Evolutionary conservation across 2,888 invertebrate species (phyloP).

Genomic region (Blera fallax): DNA sequence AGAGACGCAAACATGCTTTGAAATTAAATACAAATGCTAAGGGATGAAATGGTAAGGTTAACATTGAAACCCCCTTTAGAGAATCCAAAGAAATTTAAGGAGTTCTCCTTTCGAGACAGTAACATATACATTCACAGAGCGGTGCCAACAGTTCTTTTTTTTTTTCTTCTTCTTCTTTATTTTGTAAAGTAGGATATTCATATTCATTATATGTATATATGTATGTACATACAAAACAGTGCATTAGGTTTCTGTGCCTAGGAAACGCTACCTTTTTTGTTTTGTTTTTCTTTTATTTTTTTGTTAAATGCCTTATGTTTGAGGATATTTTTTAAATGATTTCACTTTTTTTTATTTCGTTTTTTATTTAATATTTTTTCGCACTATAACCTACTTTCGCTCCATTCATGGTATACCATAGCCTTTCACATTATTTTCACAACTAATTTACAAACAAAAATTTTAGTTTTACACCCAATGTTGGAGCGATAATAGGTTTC

Average conservation of each 20-base stretch:
- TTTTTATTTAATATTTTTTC: background rate
- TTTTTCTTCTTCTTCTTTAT: background rate
- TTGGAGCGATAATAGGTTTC: slow-evolving; percentile 24
- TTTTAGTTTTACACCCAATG: slow-evolving; percentile 1
- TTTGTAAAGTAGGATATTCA: background rate
- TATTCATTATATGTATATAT: background rate
- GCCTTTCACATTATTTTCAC: background rate
- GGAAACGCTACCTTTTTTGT: slow-evolving; percentile 41
- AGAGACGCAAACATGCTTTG: background rate
- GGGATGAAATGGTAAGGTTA: background rate
- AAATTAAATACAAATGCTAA: background rate
- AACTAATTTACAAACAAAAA: background rate
- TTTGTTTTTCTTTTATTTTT: too few relatives aligned
- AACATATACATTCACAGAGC: background rate
- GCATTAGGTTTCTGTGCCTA: slow-evolving; percentile 18
- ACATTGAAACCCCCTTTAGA: background rate
- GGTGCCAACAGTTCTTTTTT: slow-evolving; percentile 5
- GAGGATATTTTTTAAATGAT: slow-evolving; percentile 13
- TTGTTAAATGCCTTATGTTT: slow-evolving; percentile 28
- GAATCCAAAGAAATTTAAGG: background rate
- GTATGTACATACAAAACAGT: slow-evolving; percentile 16
- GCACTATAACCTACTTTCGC: slow-evolving; percentile 1
- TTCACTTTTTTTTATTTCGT: background rate
- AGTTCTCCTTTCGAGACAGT: background rate
- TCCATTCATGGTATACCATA: background rate